Percentiles rank a stretch among this genome's conserved stretches.
phyloP scores from a whole-genome alignment of 2,113 vertebrate genomes.

The Canis aureus region DNA sequence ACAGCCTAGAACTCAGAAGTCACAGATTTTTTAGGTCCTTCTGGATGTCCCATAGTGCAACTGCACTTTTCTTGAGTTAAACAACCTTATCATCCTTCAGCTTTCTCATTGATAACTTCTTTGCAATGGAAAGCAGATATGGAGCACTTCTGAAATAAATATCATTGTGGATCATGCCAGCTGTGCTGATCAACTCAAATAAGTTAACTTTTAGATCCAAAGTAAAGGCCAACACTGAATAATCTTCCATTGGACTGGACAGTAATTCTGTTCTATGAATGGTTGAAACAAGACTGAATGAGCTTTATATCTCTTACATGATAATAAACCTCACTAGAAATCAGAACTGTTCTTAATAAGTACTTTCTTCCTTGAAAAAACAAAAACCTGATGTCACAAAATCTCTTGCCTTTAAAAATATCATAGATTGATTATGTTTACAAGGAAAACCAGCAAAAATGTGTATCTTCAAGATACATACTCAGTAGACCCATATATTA shows the following conservation, averaged over 20 bases:
- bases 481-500: not conserved
- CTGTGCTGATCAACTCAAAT: not conserved
- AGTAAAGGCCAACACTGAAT: constrained; percentile 18
- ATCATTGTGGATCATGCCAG: not conserved
- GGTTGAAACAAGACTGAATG: not conserved
- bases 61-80: constrained; percentile 93
- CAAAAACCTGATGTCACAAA: not conserved
- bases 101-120: constrained; percentile 93
- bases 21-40: constrained; percentile 94
- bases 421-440: not conserved
- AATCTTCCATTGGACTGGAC: not conserved
- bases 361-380: not conserved
- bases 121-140: not conserved
- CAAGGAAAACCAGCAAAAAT: constrained; percentile 23
- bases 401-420: constrained; percentile 23
- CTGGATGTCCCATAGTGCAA: constrained; percentile 95
- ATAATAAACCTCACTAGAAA: not conserved
- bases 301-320: not conserved
- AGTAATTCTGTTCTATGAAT: not conserved
- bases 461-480: not conserved
- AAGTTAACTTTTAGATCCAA: constrained; percentile 33
- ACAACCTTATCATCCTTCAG: constrained; percentile 91
- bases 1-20: not conserved
- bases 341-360: not conserved
- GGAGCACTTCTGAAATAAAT: not conserved